Evolutionary conservation across 2,113 vertebrate genomes (phyloP).

Genomic region (Crotophaga sulcirostris): DNA sequence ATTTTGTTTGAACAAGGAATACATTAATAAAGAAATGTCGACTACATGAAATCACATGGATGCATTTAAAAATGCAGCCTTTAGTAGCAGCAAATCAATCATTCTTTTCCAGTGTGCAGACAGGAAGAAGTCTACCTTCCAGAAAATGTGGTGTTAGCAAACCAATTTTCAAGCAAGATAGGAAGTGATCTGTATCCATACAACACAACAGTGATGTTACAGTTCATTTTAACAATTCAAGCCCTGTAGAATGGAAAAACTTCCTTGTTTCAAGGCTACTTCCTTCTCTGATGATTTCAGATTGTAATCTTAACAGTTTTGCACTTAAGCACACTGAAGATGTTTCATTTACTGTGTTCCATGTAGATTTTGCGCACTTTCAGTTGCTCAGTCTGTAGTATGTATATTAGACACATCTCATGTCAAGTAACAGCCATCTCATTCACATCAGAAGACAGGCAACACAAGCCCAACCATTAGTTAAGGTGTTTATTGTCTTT

Average conservation of each 20-base stretch:
- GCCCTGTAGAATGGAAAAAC: not conserved
- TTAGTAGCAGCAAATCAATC: not conserved
- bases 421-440: not conserved
- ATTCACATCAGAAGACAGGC: not conserved
- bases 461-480: not conserved
- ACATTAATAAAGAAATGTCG: not conserved
- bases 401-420: not conserved
- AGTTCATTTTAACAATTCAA: not conserved
- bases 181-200: not conserved
- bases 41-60: not conserved
- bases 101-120: not conserved
- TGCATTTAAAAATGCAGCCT: not conserved
- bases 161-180: not conserved
- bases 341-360: not conserved
- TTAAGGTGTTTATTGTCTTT: not conserved
- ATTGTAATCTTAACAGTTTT: not conserved
- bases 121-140: not conserved
- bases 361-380: not conserved
- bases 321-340: not conserved
- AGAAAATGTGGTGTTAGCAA: not conserved
- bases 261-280: not conserved
- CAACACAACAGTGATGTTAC: not conserved
- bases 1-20: no score
- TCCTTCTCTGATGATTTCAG: not conserved
- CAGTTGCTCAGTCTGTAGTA: not conserved